Evolutionary conservation across 2,113 vertebrate genomes (phyloP), one percentile per base, ranked within the genome.

Genomic region (Chamaetylas fuelleborni): DNA sequence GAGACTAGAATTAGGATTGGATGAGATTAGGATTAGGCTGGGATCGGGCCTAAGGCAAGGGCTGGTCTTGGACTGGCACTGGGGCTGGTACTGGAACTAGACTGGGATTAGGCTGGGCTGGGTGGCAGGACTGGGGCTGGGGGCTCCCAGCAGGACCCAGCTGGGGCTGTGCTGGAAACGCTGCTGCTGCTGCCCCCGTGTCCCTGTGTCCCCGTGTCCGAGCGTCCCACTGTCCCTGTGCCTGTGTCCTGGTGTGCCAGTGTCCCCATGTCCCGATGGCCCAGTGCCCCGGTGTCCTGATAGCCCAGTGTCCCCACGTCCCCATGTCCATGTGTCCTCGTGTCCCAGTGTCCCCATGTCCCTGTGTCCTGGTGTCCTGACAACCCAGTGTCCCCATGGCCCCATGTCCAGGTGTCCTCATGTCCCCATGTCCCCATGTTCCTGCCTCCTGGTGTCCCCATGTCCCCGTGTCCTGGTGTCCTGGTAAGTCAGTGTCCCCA

Each of bases 251-350:
- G 29, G 1, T 17, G 47, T 29, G 5, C 25, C 65, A 22, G 10
- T 16, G 34, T 20, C 42, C 34, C 51, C 22, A 11, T 2, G 6
- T 20, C 48, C 8, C 1, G 0, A 4, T 19, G 45, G 12, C 25
- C 6, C 31, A 2, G 22, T 19, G 45, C 38, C 56, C 18, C 5
- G 3, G 7, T 42, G 33, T 36, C 36, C 18, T 11, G 22, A 17
- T 34, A 7, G 23, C 45, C 45, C 20, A 47, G 22, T 47, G 45
- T 47, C 45, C 25, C 9, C 29, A 12, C 9, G 42, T 26, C 15
- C 26, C 5, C 15, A 12, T 15, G 34, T 12, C n/a, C 29, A 4
- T 2, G 10, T 45, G 10, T 58, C 8, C 6, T 16, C 9, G 5
- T 7, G 17, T 25, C 24, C 12, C 3, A 10, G 24, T 48, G 34